These are phyloP conservation scores for Elachura formosa DNA, from an alignment of 2,113 vertebrate genomes.

Conservation along the genomic window DNA sequence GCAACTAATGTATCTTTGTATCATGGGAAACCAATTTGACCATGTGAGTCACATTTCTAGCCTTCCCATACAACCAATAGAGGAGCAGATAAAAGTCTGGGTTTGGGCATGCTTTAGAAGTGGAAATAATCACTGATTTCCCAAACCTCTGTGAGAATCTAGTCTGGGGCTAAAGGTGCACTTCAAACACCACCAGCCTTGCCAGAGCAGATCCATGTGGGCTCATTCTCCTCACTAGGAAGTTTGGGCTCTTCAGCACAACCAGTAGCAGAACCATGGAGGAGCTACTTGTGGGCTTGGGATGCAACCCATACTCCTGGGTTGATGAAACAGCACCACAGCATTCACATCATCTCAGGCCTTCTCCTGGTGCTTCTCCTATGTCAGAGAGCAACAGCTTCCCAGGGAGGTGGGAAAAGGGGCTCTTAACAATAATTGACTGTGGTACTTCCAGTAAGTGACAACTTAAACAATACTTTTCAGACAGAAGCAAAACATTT, in stretches of 20 bases:
- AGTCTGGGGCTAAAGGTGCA: not conserved
- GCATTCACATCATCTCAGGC: not conserved
- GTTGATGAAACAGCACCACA: not conserved
- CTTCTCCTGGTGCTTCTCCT: not conserved
- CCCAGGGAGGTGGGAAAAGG: not conserved
- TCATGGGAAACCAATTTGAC: not conserved
- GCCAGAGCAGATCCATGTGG: rapidly evolving
- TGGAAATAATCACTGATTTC: not conserved
- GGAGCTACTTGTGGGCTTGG: rapidly evolving
- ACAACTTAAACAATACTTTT: not conserved
- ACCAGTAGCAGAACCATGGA: rapidly evolving
- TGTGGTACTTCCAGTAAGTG: not conserved
- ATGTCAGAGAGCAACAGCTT: not conserved
- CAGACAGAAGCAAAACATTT: not conserved
- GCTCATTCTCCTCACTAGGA: not conserved
- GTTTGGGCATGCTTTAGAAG: not conserved
- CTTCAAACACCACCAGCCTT: not conserved
- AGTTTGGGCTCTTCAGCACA: not conserved
- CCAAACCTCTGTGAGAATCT: not conserved
- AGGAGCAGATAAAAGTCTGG: not conserved
- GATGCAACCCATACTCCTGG: rapidly evolving
- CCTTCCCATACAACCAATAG: not conserved
- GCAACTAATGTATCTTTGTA: not conserved
- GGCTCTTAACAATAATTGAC: not conserved
- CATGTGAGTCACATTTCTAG: rapidly evolving